Percentiles rank a stretch among this genome's conserved stretches.
These are phyloP conservation scores for Agonopterix heracliana DNA, from an alignment of 2,888 invertebrate species.

Conservation along the genomic window DNA sequence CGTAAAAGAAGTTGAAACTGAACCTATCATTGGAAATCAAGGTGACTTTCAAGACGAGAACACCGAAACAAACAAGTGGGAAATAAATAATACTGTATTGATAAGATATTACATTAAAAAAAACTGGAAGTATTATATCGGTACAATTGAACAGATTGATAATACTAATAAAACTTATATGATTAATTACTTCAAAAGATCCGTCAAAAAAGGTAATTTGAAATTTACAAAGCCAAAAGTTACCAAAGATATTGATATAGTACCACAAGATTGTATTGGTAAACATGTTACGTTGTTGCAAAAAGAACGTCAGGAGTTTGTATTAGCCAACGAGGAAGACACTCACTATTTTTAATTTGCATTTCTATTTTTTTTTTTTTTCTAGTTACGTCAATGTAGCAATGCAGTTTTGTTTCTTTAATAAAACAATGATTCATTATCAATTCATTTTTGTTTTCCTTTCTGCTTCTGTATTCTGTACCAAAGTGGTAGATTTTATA, in stretches of 20 bases:
- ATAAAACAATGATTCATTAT: conserved; percentile 7
- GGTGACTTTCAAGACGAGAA: conserved; percentile 12
- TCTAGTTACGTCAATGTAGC: conserved; percentile 2
- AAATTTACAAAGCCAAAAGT: conserved; percentile 13
- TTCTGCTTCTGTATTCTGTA: conserved; percentile 3
- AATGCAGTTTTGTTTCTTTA: conserved; percentile 2
- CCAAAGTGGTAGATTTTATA: conserved; percentile 1
- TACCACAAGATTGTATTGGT: conserved; percentile 9
- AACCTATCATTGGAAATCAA: conserved; percentile 6
- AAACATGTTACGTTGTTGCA: conserved; percentile 10
- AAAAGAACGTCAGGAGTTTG: conserved; percentile 9
- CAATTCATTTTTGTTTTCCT: conserved; percentile 1
- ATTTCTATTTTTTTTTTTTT: conserved; percentile 1
- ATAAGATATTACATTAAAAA: conserved; percentile 5
- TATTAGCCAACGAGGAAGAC: conserved; percentile 11
- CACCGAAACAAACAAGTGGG: conserved; percentile 11
- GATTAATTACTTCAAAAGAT: conserved; percentile 13
- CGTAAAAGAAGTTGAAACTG: conserved; percentile 2
- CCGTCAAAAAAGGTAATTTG: conserved; percentile 14
- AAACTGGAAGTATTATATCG: conserved; percentile 15
- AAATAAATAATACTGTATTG: conserved; percentile 15
- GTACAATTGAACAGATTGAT: conserved; percentile 14
- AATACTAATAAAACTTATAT: conserved; percentile 9
- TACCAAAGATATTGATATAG: conserved; percentile 10
- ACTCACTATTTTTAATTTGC: conserved; percentile 7